Conservation (phyloP, 2,888 invertebrate genomes). For the Unio delphinus region DNA sequence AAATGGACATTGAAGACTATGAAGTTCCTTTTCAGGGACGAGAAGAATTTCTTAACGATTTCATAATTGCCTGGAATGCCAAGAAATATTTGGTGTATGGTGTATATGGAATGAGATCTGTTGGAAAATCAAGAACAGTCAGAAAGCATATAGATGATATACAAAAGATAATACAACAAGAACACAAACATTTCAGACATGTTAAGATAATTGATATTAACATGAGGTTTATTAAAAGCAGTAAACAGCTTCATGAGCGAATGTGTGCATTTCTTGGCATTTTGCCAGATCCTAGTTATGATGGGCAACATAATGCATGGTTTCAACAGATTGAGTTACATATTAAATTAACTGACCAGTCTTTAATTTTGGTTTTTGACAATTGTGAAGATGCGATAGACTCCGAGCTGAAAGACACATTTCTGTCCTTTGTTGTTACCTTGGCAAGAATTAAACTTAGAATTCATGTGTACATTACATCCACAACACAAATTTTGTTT, state of each 20-base stretch:
- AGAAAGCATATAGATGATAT: no score
- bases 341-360: conserved; percentile 3
- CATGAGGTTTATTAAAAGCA: no score
- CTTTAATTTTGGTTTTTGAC: conserved; percentile 20
- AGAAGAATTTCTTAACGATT: conserved; percentile 2
- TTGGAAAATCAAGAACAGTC: conserved; percentile 6
- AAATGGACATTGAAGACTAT: neutral
- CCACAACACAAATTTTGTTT: conserved; percentile 8
- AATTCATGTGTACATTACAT: conserved; percentile 18
- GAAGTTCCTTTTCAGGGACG: conserved; percentile 3
- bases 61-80: neutral
- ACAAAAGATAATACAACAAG: no score
- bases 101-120: conserved; percentile 4
- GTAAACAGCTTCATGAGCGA: no score
- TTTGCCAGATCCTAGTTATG: no score
- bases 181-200: no score
- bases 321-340: neutral
- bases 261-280: no score
- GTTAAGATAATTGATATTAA: no score
- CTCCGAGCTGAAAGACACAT: conserved; percentile 3
- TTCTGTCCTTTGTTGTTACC: conserved; percentile 6
- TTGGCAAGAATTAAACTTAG: conserved; percentile 1
- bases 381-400: conserved; percentile 28
- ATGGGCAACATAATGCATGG: no score
- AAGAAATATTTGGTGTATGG: conserved; percentile 2